Evolutionary conservation across 2,888 invertebrate species (phyloP).

Genomic region (Cephus rjabovi): DNA sequence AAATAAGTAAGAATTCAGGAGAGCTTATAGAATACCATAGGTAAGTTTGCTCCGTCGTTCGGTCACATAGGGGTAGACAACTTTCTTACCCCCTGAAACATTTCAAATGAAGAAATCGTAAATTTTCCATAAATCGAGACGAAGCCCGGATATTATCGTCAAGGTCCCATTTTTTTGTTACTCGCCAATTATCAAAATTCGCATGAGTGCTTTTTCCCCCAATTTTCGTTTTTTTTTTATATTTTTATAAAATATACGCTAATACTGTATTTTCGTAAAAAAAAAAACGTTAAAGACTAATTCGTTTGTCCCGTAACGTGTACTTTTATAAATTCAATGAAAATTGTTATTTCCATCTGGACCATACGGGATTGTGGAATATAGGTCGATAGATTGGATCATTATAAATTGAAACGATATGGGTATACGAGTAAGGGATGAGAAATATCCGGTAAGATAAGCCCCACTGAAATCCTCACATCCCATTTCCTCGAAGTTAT

Average conservation of each 20-base stretch:
- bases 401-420: not conserved
- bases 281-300: not conserved
- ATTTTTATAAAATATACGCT: not conserved
- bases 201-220: not conserved
- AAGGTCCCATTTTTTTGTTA: not conserved
- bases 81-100: not conserved
- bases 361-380: not conserved
- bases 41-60: not conserved
- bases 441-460: conserved; percentile 11
- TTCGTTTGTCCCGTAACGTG: not conserved
- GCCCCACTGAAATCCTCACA: conserved; percentile 22
- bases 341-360: not conserved
- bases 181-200: not conserved
- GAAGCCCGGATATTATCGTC: not conserved
- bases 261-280: not conserved
- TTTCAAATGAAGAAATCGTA: too few relatives aligned
- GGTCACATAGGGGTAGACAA: not conserved
- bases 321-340: not conserved
- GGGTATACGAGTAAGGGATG: conserved; percentile 15
- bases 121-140: not conserved
- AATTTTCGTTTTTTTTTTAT: not conserved
- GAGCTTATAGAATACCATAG: not conserved
- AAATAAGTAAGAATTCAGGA: not conserved
- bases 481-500: conserved; percentile 26
- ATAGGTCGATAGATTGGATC: not conserved